Percentiles rank a stretch among this genome's conserved stretches.
phyloP scores from a whole-genome alignment of 2,113 vertebrate genomes.

The Saccopteryx leptura region DNA sequence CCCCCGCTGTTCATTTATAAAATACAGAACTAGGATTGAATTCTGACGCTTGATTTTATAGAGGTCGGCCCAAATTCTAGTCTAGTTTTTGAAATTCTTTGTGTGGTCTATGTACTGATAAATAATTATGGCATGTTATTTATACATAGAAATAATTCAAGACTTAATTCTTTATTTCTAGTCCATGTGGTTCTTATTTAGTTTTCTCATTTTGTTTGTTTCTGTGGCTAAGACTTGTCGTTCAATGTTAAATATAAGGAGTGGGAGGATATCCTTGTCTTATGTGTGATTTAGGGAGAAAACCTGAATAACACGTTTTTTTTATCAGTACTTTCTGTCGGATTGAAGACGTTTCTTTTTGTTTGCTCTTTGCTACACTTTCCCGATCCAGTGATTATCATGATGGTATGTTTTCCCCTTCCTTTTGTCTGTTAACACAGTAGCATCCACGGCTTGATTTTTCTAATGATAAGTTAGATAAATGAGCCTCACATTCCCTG shows the following conservation, averaged over 20 bases:
- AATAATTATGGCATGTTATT: no score
- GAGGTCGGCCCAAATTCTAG: neutral
- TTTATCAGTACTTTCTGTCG: neutral
- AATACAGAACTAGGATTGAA: neutral
- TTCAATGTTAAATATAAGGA: neutral
- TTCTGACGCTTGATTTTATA: neutral
- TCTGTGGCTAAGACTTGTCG: neutral
- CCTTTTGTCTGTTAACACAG: neutral
- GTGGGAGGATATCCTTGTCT: neutral
- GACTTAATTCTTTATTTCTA: neutral
- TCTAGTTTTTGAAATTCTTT: neutral
- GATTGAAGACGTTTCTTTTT: neutral
- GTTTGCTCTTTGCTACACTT: no score
- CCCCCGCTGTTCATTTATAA: neutral
- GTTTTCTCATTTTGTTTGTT: neutral
- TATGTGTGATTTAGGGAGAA: neutral
- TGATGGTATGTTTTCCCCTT: neutral
- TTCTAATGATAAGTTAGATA: neutral
- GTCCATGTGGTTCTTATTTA: neutral
- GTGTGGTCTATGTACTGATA: neutral
- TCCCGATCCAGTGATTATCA: neutral
- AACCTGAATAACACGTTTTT: neutral
- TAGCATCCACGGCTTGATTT: neutral
- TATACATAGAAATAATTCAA: neutral
- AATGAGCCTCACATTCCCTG: neutral